Evolutionary conservation across 2,113 vertebrate genomes (phyloP).

Genomic region (Fulica atra): DNA sequence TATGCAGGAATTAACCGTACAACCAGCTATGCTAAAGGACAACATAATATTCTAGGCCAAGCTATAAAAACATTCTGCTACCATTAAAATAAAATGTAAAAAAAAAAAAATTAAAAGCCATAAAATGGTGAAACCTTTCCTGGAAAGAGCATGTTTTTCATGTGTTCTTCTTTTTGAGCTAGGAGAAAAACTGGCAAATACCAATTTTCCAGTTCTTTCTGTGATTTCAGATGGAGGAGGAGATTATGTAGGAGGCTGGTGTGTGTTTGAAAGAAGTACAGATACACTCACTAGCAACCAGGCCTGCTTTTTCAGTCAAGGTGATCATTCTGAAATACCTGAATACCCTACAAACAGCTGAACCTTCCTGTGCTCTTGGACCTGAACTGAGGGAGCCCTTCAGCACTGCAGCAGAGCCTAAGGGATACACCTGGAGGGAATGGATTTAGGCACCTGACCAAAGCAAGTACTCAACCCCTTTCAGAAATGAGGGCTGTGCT

Average conservation of each 20-base stretch:
- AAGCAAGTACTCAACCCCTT: background rate
- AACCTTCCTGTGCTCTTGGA: background rate
- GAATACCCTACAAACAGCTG: background rate
- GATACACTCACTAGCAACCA: background rate
- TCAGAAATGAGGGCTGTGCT: background rate
- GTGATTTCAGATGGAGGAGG: background rate
- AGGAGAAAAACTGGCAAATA: background rate
- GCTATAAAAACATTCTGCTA: background rate
- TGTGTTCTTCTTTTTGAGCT: background rate
- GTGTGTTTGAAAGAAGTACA: background rate
- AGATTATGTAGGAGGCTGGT: background rate
- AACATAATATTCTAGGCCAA: background rate
- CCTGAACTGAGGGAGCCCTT: background rate
- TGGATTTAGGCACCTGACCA: background rate
- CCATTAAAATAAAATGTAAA: background rate
- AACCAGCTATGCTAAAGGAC: background rate
- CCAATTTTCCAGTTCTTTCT: background rate
- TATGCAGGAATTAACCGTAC: background rate
- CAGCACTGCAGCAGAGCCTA: background rate
- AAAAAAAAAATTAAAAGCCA: background rate
- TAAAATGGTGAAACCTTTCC: background rate
- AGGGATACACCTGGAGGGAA: background rate
- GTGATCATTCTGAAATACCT: background rate
- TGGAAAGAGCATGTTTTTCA: background rate
- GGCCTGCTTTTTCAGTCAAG: background rate